Conservation (phyloP, 1,140 invertebrate species). For the Ceratosolen solmsi region DNA sequence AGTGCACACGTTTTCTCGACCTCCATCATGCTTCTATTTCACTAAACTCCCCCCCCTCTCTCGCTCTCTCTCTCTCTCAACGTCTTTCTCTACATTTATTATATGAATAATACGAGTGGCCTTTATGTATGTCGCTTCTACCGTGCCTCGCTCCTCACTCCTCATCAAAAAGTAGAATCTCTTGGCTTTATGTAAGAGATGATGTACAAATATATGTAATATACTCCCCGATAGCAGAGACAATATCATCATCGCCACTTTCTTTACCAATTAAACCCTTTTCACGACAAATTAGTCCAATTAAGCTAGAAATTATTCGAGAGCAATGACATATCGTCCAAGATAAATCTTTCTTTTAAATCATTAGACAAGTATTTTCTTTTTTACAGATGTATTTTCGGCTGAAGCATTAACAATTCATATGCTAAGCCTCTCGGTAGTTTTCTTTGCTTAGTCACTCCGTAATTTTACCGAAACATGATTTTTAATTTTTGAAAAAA, state of each 20-base stretch:
- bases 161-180: constrained; percentile 10
- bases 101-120: constrained; percentile 17
- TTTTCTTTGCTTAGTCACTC: background rate
- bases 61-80: background rate
- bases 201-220: background rate
- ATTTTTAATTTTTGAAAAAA: background rate
- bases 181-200: background rate
- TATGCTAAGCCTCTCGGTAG: background rate
- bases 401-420: too few relatives aligned
- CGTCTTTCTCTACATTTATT: background rate
- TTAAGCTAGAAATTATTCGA: constrained; percentile 58
- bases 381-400: background rate
- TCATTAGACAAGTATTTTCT: background rate
- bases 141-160: too few relatives aligned
- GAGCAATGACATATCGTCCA: constrained; percentile 54
- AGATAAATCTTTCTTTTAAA: constrained; percentile 11
- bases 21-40: background rate
- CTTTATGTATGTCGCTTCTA: background rate
- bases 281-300: constrained; percentile 65
- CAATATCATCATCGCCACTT: constrained; percentile 54
- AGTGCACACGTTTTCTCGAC: too few relatives aligned
- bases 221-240: background rate
- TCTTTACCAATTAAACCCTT: constrained; percentile 62
- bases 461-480: background rate
- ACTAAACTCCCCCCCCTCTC: background rate